A percentile compares a stretch with the other conserved stretches of the same genome.
These are phyloP conservation scores for Centroberyx gerrardi DNA, from an alignment of 2,797 vertebrate species.

Conservation along the genomic window DNA sequence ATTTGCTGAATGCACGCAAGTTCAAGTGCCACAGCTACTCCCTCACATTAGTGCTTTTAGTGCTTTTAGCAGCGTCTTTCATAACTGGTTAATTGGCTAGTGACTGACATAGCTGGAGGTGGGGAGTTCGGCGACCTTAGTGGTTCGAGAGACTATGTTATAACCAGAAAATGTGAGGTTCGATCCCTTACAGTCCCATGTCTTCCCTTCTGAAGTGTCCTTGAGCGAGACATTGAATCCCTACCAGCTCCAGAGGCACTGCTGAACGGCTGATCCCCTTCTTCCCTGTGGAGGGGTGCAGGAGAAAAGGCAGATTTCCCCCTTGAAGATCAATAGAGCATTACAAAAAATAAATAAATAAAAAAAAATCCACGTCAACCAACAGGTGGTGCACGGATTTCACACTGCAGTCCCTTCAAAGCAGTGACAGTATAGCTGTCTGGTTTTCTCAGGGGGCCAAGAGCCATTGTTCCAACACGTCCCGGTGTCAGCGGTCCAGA, in stretches of 20 bases:
- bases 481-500: constrained; percentile 70
- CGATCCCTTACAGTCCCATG: background rate
- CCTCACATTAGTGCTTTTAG: constrained; percentile 41
- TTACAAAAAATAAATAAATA: background rate
- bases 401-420: constrained; percentile 47
- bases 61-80: constrained; percentile 38
- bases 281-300: background rate
- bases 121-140: background rate
- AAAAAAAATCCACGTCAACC: constrained; percentile 10
- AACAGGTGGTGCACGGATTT: constrained; percentile 40
- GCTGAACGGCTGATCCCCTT: background rate
- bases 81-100: constrained; percentile 33
- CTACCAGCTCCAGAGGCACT: background rate
- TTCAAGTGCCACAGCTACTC: constrained; percentile 52
- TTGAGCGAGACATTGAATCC: background rate
- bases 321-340: constrained; percentile 6
- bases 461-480: constrained; percentile 73
- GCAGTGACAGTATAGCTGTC: constrained; percentile 60
- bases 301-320: background rate
- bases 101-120: constrained; percentile 17
- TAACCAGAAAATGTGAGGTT: background rate
- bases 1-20: constrained; percentile 60
- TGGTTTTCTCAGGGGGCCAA: constrained; percentile 46
- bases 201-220: constrained; percentile 14
- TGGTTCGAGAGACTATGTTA: background rate